These are phyloP conservation scores for Erpobdella octoculata DNA, from an alignment of 2,888 invertebrate genomes.

Conservation along the genomic window DNA sequence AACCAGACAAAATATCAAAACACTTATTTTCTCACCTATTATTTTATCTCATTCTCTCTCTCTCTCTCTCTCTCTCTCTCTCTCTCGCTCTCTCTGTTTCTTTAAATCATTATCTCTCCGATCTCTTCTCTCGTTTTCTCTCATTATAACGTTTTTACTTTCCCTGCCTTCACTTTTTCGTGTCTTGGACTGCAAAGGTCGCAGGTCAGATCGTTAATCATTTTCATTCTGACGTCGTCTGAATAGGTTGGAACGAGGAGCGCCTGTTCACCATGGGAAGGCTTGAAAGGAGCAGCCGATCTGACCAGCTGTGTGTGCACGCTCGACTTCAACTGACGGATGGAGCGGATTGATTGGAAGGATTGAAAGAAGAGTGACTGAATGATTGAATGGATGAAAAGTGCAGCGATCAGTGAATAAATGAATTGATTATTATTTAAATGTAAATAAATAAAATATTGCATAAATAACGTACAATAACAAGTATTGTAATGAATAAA, in stretches of 20 bases:
- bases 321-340: neutral
- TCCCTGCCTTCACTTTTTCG: neutral
- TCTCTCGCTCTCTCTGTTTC: no score
- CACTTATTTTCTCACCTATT: no score
- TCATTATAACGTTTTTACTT: constrained; percentile 3
- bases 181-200: constrained; percentile 4
- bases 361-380: neutral
- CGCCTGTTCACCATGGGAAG: no score
- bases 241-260: neutral
- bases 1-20: no score
- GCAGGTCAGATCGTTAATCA: neutral
- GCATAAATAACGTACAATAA: no score
- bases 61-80: no score
- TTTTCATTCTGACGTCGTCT: neutral
- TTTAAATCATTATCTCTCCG: no score
- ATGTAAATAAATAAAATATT: no score
- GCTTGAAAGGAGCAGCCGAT: constrained; percentile 6
- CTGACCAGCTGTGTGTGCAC: constrained; percentile 5
- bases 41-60: no score
- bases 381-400: neutral
- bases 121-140: no score
- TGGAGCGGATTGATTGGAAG: constrained; percentile 8
- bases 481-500: no score
- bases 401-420: neutral
- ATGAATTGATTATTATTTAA: neutral